Conservation (phyloP, 2,888 invertebrate genomes). For the Nomada lathburiana region DNA sequence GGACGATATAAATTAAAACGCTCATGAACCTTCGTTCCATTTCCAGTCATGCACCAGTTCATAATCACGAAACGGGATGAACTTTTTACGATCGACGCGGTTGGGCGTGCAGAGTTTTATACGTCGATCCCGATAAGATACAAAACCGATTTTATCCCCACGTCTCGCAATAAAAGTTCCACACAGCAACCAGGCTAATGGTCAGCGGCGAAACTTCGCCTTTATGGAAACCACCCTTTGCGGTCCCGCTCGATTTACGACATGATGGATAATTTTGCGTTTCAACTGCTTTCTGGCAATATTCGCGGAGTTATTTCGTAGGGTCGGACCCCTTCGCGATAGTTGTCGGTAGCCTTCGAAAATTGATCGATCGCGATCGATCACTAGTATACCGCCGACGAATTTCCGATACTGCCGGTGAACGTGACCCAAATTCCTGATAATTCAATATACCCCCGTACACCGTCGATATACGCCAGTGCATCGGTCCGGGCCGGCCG, state of each 20-base stretch:
- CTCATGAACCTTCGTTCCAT: background rate
- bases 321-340: background rate
- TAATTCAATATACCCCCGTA: conserved; percentile 28
- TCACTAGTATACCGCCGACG: background rate
- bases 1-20: conserved; percentile 9
- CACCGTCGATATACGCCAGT: background rate
- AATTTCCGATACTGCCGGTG: conserved; percentile 37
- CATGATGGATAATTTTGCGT: background rate
- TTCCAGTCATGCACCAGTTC: background rate
- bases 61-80: conserved; percentile 8
- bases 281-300: background rate
- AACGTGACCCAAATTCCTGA: conserved; percentile 46
- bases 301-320: background rate
- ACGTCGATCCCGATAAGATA: background rate
- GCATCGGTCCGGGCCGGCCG: background rate
- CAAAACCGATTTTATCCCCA: conserved; percentile 15
- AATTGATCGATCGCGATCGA: conserved; percentile 43
- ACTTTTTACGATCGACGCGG: background rate
- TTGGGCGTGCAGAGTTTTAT: background rate
- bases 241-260: background rate
- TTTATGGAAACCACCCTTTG: too few relatives aligned
- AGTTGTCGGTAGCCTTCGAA: background rate
- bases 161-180: conserved; percentile 15
- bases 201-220: background rate
- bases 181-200: background rate